Base-by-base conservation (phyloP, 64 coral and sea anemone genomes). In the Porites lutea region DNA sequence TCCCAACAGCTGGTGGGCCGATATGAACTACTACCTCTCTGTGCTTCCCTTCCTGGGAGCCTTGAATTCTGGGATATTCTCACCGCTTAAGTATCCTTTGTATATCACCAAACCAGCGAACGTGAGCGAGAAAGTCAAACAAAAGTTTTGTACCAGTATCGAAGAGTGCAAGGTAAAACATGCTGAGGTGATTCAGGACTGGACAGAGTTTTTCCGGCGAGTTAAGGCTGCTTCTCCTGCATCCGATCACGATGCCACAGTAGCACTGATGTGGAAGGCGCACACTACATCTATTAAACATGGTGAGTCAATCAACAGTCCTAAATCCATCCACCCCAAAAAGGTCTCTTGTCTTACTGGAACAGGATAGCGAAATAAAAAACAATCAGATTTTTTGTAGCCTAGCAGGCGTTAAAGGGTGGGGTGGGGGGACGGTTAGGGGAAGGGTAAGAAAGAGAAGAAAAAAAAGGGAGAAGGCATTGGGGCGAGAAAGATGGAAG, bases 1-100 rank as follows among this genome's bases (percentile, higher is more conserved):
- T 7, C 91, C 95, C 9, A 78, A 64, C 65, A 96, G 95, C 81
- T 96, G 95, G 95, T 96, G 95, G 95, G 95, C 91, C 15, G 91
- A 93, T 73, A 96, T 93, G 95, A 96, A 96, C 90, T 96, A 93
- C 20, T 96, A 86, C 63, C 79, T 96, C 50, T 96, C 95, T 14
- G 86, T 88, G n/a, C 83, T 96, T 58, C 95, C 95, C 18, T 93
- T 96, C 45, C 82, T 96, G 19, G 91, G 95, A 0, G 95, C 95
- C 51, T 61, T 96, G 66, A 88, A 96, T 20, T 83, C 91, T 53
- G 95, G 95, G 5, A 65, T 93, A 10, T 20, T 96, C 4, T 14
- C 65, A 8, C 81, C 71, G 37, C 12, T 73, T 3, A 68, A 79
- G 59, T n/a, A 90, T 71, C 95, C 87, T 19, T 37, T 96, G 3